phyloP scores from a whole-genome alignment of 2,113 vertebrate species.

The Pteronura brasiliensis region DNA sequence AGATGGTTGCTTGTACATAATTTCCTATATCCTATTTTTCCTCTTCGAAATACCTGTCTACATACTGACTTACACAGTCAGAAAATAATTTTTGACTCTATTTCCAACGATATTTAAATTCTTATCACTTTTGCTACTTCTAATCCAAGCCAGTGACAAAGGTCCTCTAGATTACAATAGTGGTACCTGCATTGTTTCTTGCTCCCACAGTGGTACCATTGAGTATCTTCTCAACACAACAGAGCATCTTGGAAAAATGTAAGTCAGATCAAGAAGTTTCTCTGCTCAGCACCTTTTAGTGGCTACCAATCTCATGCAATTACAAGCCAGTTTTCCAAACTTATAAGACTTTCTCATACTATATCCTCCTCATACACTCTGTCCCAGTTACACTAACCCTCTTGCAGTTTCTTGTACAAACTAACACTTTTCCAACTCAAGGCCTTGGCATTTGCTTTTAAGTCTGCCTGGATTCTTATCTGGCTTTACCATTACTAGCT shows the following conservation, averaged over 20 bases:
- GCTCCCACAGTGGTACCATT: rapidly evolving
- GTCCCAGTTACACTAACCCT: too few relatives aligned
- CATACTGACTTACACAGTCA: not conserved
- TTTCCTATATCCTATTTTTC: not conserved
- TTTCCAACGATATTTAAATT: not conserved
- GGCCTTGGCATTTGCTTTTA: not conserved
- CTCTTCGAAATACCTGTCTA: not conserved
- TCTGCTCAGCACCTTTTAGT: not conserved
- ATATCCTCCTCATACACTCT: rapidly evolving
- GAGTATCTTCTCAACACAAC: not conserved
- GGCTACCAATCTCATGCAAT: not conserved
- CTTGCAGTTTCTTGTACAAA: not conserved
- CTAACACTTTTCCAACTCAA: not conserved
- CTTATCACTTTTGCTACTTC: not conserved
- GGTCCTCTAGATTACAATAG: not conserved
- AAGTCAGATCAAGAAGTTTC: not conserved
- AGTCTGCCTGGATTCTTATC: not conserved
- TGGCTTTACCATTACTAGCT: not conserved
- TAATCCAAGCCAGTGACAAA: rapidly evolving
- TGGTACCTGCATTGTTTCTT: not conserved
- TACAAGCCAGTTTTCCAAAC: not conserved
- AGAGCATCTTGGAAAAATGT: not conserved
- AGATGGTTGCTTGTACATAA: not conserved
- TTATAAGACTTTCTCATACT: not conserved
- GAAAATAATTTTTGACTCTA: not conserved